Evolutionary conservation across 1,140 invertebrate species (phyloP), one percentile per base, ranked within the genome.

Genomic region (Episyrphus balteatus): DNA sequence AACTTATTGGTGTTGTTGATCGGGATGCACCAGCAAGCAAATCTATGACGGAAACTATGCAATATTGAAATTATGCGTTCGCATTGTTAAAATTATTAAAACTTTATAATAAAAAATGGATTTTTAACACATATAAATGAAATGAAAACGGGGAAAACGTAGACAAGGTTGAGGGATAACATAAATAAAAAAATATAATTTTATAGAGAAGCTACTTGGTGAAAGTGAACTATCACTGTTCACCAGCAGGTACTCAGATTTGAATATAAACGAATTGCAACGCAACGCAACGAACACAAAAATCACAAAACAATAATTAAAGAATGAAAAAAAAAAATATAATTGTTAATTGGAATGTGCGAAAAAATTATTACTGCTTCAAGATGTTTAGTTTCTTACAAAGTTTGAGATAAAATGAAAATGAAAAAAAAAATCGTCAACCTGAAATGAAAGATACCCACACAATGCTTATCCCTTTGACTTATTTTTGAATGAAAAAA

Each of bases 1-100:
- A 67, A 45, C 79, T 77, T 26, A 80, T 82, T 32, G 84, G 84
- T 12, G 86, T 89, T 34, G 83, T 83, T 33, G 84, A 85, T 41
- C 84, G 75, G 42, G 74, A 75, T 51, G 79, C 79, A 51, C 82
- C 82, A 49, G 81, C 77, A 57, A 88, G 82, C 54, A 87, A 74
- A 69, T 88, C 85, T 70, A 86, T 64, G 72, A 88, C 80, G 59
- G 76, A 79, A 58, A 65, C 57, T 65, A 19, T 38, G 10, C 5
- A 15, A n/a, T 17, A 31, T 36, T 36, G 12, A 36, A 26, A 26
- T 26, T 26, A 26, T 26, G 21, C 14, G 12, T n/a, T 36, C 34
- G 34, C 34, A 12, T 36, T n/a, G 12, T 36, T 36, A 36, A 5
- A 12, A 12, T 36, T n/a, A 36, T n/a, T 33, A 33, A 7, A 33